Base-by-base conservation (phyloP, 2,797 vertebrate genomes). In the Luscinia luscinia region DNA sequence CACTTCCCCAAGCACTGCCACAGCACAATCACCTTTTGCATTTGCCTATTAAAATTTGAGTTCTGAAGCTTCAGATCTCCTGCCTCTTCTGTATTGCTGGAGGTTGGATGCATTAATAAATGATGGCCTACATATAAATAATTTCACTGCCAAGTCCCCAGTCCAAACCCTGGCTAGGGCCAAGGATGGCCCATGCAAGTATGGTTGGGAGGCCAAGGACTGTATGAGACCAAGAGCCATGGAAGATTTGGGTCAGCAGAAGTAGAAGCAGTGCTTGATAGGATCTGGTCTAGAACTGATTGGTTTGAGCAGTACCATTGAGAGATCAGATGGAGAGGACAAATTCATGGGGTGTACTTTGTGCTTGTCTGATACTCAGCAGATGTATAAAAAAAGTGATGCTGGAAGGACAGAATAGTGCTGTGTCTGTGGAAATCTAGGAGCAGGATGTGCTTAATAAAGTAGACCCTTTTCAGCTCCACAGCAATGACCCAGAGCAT, bases 381-480 rank as follows among this genome's bases (percentile, higher is more conserved):
- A 46, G 24, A 40, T 70, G 12, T 63, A 52, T 32, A 13, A 49
- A 82, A 45, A 66, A 43, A 22, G 23, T 10, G 20, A 5, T 41
- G 32, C 66, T 91, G 87, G 55, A 90, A 91, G 79, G 77, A 52
- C 9, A 74, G 55, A 75, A 73, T 24, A 73, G 46, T 70, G 94
- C 92, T 90, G 84, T 2, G 2, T 52, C 12, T 3, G 74, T 92
- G 92, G 84, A 92, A 95, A 87, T 40, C 28, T 18, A 76, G 74
- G 16, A 86, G 36, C 43, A 95, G 13, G 58, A 88, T 82, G 30
- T 79, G 78, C 83, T 81, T 77, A 74, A 95, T 81, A 66, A 90
- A 96, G 80, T 21, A 59, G 40, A 45, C 15, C 38, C 22, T 78
- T 66, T 86, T 57, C 73, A 89, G 43, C 58, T 64, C 81, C 58